Conservation (phyloP, 2,888 invertebrate genomes). For the Drosophila percnosoma region DNA sequence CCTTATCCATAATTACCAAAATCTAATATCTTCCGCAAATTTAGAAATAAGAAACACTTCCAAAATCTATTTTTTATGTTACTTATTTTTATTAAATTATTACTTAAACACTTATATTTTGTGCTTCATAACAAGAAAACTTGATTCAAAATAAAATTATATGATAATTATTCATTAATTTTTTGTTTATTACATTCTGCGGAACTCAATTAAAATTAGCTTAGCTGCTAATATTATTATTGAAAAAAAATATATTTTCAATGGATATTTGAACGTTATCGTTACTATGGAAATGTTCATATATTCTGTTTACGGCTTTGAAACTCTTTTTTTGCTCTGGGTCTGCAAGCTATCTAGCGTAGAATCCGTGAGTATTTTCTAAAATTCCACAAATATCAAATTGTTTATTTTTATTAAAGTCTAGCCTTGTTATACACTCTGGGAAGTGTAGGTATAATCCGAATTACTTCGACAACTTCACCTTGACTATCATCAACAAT, state of each 20-base stretch:
- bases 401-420: constrained; percentile 21
- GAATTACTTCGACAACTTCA: constrained; percentile 59
- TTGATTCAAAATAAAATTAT: not conserved
- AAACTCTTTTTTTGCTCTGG: constrained; percentile 19
- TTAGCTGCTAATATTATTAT: constrained; percentile 10
- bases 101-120: not conserved
- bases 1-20: no score
- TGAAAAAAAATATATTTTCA: not conserved
- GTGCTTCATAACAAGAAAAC: not conserved
- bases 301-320: not conserved
- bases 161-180: not conserved
- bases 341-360: not conserved
- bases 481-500: constrained; percentile 47
- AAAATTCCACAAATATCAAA: not conserved
- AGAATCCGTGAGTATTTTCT: constrained; percentile 43
- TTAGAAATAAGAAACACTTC: no score
- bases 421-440: constrained; percentile 39
- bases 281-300: constrained; percentile 31
- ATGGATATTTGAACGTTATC: constrained; percentile 25
- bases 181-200: not conserved
- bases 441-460: constrained; percentile 36
- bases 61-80: not conserved
- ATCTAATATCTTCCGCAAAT: no score
- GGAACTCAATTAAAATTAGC: constrained; percentile 33
- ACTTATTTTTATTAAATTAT: not conserved